Evolutionary conservation across 2,113 vertebrate genomes (phyloP).

Genomic region (Penelope pileata): DNA sequence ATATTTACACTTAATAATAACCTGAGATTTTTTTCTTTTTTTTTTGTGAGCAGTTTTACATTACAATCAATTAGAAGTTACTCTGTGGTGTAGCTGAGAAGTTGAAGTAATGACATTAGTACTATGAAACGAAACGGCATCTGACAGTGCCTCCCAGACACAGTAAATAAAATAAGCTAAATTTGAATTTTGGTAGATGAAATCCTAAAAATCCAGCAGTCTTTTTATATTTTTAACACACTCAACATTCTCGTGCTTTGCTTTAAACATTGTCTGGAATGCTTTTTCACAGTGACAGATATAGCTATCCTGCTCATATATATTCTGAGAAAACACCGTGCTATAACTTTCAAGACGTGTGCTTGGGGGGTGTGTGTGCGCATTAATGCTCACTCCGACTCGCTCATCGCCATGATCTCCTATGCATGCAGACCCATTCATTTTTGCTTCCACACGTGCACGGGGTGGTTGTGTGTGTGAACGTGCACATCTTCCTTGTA

Average conservation of each 20-base stretch:
- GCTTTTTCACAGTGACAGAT: not conserved
- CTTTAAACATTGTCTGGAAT: not conserved
- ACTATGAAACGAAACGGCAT: conserved; percentile 26
- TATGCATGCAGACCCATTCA: not conserved
- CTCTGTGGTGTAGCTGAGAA: not conserved
- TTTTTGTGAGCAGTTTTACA: not conserved
- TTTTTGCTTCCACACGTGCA: not conserved
- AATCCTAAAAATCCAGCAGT: conserved; percentile 3
- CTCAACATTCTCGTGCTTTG: not conserved
- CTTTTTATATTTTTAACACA: not conserved
- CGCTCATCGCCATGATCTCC: not conserved
- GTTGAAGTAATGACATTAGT: conserved; percentile 35
- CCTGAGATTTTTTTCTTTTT: not conserved
- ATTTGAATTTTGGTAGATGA: conserved; percentile 15
- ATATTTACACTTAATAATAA: conserved; percentile 14
- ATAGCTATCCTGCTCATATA: not conserved
- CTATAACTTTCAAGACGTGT: not conserved
- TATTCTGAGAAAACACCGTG: not conserved
- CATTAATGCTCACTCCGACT: not conserved
- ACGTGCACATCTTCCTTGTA: not conserved
- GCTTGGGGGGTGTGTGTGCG: not conserved
- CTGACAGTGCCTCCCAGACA: conserved; percentile 13
- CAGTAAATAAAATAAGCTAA: conserved; percentile 17
- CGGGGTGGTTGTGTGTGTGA: not conserved
- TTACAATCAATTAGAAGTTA: conserved; percentile 11